These are phyloP conservation scores for Esox lucius DNA, from an alignment of 2,797 vertebrate genomes.

Conservation along the genomic window DNA sequence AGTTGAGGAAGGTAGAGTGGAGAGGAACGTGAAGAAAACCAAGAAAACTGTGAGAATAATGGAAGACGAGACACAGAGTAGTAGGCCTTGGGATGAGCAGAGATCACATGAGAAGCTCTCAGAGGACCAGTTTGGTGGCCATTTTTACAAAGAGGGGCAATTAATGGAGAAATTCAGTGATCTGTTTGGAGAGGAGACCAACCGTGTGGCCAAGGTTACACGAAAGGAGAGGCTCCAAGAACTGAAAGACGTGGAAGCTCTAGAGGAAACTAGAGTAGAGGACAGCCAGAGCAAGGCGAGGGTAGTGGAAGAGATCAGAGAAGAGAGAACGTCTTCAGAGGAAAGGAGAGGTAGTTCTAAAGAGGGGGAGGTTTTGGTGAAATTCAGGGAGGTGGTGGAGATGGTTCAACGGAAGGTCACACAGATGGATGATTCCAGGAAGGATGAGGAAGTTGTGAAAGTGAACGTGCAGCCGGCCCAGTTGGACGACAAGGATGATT, in stretches of 20 bases:
- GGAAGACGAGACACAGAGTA: too few species aligned
- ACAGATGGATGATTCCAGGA: neutral
- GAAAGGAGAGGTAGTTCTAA: neutral
- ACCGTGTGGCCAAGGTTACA: too few species aligned
- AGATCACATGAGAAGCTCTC: too few species aligned
- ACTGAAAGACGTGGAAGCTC: neutral
- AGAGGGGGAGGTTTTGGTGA: neutral
- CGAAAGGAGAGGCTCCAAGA: too few species aligned
- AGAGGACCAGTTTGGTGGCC: too few species aligned
- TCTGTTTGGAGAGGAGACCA: too few species aligned
- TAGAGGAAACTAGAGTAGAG: neutral
- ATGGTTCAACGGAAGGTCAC: neutral
- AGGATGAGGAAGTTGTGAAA: neutral
- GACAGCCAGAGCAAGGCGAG: neutral
- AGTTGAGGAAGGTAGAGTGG: too few species aligned
- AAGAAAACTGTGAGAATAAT: neutral
- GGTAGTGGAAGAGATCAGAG: neutral
- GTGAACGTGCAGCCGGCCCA: conserved; percentile 8
- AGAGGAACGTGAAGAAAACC: neutral
- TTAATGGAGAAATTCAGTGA: too few species aligned
- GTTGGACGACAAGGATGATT: conserved; percentile 50
- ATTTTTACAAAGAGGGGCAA: too few species aligned
- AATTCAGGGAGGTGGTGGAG: conserved; percentile 16
- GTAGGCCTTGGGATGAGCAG: too few species aligned
- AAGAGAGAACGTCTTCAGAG: neutral